phyloP scores from a whole-genome alignment of 1,140 invertebrate species.

The Anastrepha obliqua region DNA sequence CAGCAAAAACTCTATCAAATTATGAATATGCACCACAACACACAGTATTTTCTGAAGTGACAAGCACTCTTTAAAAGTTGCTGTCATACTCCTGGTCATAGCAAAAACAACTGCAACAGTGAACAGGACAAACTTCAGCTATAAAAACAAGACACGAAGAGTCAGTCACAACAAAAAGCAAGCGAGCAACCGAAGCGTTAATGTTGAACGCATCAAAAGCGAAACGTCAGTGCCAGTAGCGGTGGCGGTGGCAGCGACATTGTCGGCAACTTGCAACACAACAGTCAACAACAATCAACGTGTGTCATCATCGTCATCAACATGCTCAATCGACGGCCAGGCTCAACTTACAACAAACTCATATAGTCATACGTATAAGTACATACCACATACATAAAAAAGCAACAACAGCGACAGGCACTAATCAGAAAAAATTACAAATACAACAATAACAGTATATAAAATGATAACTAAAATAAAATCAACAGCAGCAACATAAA shows the following conservation, averaged over 20 bases:
- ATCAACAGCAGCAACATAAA: neutral
- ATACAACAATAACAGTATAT: neutral
- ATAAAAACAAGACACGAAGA: slow-evolving; percentile 27
- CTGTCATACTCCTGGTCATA: neutral
- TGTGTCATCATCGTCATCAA: slow-evolving; percentile 44
- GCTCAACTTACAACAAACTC: neutral
- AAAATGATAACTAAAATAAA: slow-evolving; percentile 21
- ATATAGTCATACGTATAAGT: neutral
- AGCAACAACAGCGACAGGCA: neutral
- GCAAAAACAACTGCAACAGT: slow-evolving; percentile 14
- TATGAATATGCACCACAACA: slow-evolving; percentile 40
- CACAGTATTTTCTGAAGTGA: neutral
- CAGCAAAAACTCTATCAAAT: slow-evolving; percentile 17
- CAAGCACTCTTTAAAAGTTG: neutral
- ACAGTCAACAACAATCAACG: slow-evolving; percentile 44
- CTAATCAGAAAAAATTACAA: slow-evolving; percentile 6
- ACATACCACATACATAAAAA: neutral
- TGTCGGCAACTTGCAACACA: slow-evolving; percentile 13
- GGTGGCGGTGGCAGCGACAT: neutral
- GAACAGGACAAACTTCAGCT: slow-evolving; percentile 14
- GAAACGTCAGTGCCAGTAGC: slow-evolving; percentile 25
- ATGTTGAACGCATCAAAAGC: slow-evolving; percentile 50
- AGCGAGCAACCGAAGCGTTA: neutral
- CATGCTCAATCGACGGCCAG: neutral
- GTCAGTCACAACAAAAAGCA: slow-evolving; percentile 31